Evolutionary conservation across 2,113 vertebrate species (phyloP).

Genomic region (Sciurus niger): DNA sequence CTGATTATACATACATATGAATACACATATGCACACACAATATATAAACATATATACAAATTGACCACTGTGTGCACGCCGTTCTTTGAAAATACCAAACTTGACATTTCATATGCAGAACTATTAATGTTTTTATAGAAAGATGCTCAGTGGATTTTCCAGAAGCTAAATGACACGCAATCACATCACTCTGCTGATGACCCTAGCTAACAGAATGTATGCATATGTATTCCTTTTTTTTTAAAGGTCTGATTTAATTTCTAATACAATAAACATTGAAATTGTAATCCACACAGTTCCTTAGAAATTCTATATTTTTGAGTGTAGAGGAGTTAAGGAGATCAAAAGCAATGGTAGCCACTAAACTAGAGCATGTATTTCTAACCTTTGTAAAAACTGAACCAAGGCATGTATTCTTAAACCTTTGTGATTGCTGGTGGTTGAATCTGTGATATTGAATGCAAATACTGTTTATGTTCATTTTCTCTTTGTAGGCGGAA

Average conservation of each 20-base stretch:
- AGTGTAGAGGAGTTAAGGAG: background rate
- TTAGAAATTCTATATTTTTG: background rate
- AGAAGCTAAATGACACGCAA: background rate
- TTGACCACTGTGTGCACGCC: background rate
- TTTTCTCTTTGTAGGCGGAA: background rate
- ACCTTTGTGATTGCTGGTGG: background rate
- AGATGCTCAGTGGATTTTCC: background rate
- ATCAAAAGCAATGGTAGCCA: background rate
- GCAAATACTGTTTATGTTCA: background rate
- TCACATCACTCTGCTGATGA: background rate
- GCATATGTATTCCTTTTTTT: background rate
- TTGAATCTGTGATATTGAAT: background rate
- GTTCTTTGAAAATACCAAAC: conserved; percentile 32
- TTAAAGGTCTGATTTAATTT: conserved; percentile 51
- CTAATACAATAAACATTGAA: background rate
- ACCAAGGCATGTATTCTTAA: background rate
- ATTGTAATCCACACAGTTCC: background rate
- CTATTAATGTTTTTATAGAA: background rate
- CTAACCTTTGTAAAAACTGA: background rate
- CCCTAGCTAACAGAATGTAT: background rate
- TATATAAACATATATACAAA: background rate
- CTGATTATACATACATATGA: background rate
- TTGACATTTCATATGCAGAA: background rate
- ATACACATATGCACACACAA: background rate
- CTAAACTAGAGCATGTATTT: background rate